A percentile compares a stretch with the other conserved stretches of the same genome.
These are phyloP conservation scores for Mustelus asterias DNA, from an alignment of 2,113 vertebrate genomes.

Conservation along the genomic window DNA sequence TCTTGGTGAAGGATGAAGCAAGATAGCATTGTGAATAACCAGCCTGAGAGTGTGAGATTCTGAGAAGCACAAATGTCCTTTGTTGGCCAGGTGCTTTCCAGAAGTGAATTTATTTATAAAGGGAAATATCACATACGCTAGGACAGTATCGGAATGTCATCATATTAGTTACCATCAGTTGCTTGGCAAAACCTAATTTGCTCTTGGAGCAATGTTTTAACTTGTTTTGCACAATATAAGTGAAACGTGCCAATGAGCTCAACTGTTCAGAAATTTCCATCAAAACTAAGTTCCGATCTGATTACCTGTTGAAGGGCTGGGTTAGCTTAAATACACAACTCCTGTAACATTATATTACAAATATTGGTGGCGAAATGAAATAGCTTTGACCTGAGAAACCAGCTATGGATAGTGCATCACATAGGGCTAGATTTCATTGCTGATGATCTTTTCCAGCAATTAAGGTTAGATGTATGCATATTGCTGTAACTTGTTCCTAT, in stretches of 20 bases:
- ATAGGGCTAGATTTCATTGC: neutral
- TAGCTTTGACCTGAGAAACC: neutral
- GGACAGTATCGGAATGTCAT: neutral
- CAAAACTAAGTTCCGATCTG: neutral
- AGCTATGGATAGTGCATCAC: neutral
- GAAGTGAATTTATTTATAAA: neutral
- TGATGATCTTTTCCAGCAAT: neutral
- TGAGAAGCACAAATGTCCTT: neutral
- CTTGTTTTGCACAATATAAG: neutral
- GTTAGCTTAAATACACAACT: neutral
- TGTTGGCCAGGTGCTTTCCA: neutral
- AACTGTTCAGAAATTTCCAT: neutral
- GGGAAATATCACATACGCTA: neutral
- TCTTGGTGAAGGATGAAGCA: neutral
- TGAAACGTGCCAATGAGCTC: neutral
- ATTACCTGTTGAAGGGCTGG: neutral
- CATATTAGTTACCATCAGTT: neutral
- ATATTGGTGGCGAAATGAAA: neutral
- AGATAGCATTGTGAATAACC: neutral
- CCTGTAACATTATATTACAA: neutral
- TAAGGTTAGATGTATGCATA: neutral
- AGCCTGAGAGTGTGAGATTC: neutral
- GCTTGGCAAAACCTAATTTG: neutral
- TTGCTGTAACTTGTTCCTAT: neutral
- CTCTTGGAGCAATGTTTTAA: neutral